Evolutionary conservation across 2,797 vertebrate genomes (phyloP), one percentile per base, ranked within the genome.

Genomic region (Setipinna tenuifilis): DNA sequence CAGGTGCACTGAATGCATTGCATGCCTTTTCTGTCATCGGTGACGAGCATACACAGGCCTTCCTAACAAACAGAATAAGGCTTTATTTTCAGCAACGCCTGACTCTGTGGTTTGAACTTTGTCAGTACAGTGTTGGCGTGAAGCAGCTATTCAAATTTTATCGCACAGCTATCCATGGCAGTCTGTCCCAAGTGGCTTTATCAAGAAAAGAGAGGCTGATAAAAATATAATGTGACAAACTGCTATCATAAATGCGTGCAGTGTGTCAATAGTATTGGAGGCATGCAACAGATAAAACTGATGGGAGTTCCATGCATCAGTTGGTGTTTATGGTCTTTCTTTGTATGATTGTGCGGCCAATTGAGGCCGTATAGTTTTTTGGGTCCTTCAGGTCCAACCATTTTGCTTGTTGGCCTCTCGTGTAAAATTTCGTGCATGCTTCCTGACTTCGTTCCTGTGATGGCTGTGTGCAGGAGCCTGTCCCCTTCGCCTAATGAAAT

Each of bases 401-500:
- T 71, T 11, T 31, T 19, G 28, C 28, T 19, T 19, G 28, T 75
- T 10, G 35, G 68, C 28, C 68, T 75, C 68, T 35, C 2, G 71
- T 19, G 17, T 78, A 21, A 41, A 78, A 78, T 21, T 21, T 44
- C 16, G 41, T 44, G 41, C 71, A 17, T 78, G 31, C 71, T 78
- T 35, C 31, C 35, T 78, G 17, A 44, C 41, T 17, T 35, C 41
- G 31, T 44, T 25, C 71, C 41, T 78, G 16, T 78, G 35, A 21
- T 6, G 21, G 35, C 35, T 44, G 71, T 3, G 25, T 71, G 65
- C 65, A 17, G 28, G 25, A 71, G 50, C 83, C 62, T 86, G 82
- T 65, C 31, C 35, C 35, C 23, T 5, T 21, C 16, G 14, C 68
- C n/a, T 88, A 86, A 87, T 89, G 82, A 84, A 87, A 85, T 90